Percentiles rank a stretch among this genome's conserved stretches.
Evolutionary conservation across 35 echinoderm and acorn worm genomes (phyloP).

Genomic region (Antedon bifida): DNA sequence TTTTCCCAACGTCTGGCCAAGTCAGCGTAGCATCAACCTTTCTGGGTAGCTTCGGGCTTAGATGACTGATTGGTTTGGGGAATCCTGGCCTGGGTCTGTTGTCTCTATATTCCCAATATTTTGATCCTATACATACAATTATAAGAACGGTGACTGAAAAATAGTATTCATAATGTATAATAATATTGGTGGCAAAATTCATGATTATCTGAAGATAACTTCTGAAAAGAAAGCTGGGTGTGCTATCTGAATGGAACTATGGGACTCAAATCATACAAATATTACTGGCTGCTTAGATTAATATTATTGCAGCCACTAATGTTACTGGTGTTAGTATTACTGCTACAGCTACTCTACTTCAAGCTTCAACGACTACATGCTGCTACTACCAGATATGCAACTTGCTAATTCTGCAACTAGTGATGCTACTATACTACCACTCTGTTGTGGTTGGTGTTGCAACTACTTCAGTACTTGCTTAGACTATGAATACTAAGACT

Average conservation of each 20-base stretch:
- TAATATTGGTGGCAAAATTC: neutral
- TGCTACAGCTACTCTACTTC: too few species aligned
- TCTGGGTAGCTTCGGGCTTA: slow-evolving; percentile 33
- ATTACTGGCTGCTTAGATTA: too few species aligned
- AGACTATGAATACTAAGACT: too few species aligned
- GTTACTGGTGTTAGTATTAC: too few species aligned
- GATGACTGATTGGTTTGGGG: slow-evolving; percentile 41
- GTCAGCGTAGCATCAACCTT: slow-evolving; percentile 57
- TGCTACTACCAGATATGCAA: too few species aligned
- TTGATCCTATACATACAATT: slow-evolving; percentile 20
- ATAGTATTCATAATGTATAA: too few species aligned
- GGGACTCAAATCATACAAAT: too few species aligned
- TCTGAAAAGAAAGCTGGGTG: too few species aligned
- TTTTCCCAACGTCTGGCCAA: slow-evolving; percentile 51
- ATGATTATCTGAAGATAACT: neutral
- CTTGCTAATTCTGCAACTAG: too few species aligned
- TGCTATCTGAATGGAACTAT: too few species aligned
- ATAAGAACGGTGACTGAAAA: neutral
- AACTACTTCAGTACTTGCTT: neutral
- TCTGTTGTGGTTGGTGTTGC: neutral
- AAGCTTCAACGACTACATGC: too few species aligned
- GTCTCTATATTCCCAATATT: slow-evolving; percentile 64
- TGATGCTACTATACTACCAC: neutral
- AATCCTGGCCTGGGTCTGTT: slow-evolving; percentile 19
- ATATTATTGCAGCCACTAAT: too few species aligned